Percentiles rank a stretch among this genome's conserved stretches.
Evolutionary conservation across 1,140 invertebrate species (phyloP).

Genomic region (Diuraphis noxia): DNA sequence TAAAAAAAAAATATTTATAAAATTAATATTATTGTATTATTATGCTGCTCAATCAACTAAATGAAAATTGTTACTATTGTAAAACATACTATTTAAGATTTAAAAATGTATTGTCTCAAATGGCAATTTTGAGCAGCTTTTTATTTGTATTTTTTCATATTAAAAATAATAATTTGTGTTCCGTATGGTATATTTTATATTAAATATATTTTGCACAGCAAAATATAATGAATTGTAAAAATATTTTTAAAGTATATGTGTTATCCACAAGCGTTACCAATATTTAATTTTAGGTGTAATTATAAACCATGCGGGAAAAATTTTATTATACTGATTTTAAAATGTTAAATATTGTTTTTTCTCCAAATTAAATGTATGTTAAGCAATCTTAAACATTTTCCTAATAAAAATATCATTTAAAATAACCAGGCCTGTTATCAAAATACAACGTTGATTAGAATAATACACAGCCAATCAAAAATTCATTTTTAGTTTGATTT

Average conservation of each 20-base stretch:
- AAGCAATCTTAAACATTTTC: not conserved
- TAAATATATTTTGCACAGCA: not conserved
- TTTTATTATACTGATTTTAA: conserved; percentile 18
- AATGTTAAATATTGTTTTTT: not conserved
- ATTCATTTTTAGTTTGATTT: not conserved
- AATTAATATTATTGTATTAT: conserved; percentile 4
- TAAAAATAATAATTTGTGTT: conserved; percentile 5
- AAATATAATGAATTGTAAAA: not conserved
- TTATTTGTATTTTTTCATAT: conserved; percentile 13
- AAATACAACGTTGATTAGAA: not conserved
- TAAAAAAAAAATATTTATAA: not conserved
- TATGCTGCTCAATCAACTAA: conserved; percentile 27
- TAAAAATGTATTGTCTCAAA: not conserved
- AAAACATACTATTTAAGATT: not conserved
- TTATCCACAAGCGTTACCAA: conserved; percentile 26
- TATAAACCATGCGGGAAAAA: not conserved
- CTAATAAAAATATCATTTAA: not conserved
- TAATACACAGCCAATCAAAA: not conserved
- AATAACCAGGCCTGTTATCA: not conserved
- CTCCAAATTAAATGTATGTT: not conserved
- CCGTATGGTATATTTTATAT: conserved; percentile 25
- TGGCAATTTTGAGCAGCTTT: conserved; percentile 21
- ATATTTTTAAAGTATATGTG: conserved; percentile 23
- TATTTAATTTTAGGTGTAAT: conserved; percentile 27
- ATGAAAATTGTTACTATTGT: conserved; percentile 10